Percentiles rank a stretch among this genome's conserved stretches.
phyloP scores from a whole-genome alignment of 2,113 vertebrate genomes.

The Sebastes schlegelii region DNA sequence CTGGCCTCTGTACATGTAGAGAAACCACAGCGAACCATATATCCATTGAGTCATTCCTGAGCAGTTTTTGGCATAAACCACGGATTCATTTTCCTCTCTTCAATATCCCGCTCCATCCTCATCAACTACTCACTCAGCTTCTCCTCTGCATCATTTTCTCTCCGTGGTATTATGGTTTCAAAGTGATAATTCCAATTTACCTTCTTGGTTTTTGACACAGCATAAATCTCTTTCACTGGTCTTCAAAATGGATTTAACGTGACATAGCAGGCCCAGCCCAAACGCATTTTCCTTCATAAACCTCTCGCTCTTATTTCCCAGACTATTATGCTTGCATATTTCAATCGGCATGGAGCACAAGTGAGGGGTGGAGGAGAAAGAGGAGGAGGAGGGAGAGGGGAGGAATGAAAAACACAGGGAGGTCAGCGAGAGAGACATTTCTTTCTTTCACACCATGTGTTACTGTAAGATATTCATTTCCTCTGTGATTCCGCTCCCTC shows the following conservation, averaged over 20 bases:
- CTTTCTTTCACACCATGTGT: slow-evolving; percentile 80
- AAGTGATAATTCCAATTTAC: slow-evolving; percentile 47
- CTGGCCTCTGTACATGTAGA: slow-evolving; percentile 6
- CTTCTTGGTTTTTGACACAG: slow-evolving; percentile 16
- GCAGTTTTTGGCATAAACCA: slow-evolving; percentile 39
- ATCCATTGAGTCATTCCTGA: slow-evolving; percentile 59
- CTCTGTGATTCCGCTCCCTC: slow-evolving; percentile 66
- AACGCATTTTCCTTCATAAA: slow-evolving; percentile 63
- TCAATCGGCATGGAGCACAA: slow-evolving; percentile 60
- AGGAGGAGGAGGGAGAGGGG: slow-evolving; percentile 30
- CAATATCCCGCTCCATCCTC: not conserved
- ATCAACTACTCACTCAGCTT: slow-evolving; percentile 20
- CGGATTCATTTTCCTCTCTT: slow-evolving; percentile 28
- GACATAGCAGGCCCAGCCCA: slow-evolving; percentile 46
- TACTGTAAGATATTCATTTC: slow-evolving; percentile 81
- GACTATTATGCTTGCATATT: slow-evolving; percentile 78
- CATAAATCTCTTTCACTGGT: slow-evolving; percentile 42
- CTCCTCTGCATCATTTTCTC: slow-evolving; percentile 31
- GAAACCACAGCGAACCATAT: slow-evolving; percentile 52
- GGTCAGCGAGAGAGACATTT: slow-evolving; percentile 72
- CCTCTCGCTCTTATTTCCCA: slow-evolving; percentile 68
- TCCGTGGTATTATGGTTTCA: slow-evolving; percentile 37
- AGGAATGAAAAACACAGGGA: slow-evolving; percentile 78
- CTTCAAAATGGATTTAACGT: slow-evolving; percentile 27
- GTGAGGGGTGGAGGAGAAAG: slow-evolving; percentile 55